Conservation (phyloP, 2,888 invertebrate species). For the Sepioteuthis lessoniana region DNA sequence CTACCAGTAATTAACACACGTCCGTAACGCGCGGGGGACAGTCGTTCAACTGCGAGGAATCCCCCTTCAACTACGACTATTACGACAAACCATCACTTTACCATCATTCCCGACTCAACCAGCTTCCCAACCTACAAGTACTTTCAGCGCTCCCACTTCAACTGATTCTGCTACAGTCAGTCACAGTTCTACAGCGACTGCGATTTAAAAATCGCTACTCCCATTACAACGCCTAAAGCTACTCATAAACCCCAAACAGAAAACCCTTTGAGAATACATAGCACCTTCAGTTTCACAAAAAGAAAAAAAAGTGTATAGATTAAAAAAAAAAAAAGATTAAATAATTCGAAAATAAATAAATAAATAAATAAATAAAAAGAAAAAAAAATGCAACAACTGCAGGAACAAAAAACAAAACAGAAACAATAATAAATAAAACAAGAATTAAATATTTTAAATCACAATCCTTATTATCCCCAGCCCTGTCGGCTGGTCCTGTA, state of each 20-base stretch:
- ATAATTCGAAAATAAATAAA: too few species aligned
- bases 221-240: background rate
- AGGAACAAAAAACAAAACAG: too few species aligned
- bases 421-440: too few species aligned
- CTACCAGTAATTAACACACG: background rate
- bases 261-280: background rate
- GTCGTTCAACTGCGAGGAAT: conserved; percentile 4
- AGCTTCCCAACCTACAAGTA: background rate
- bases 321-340: too few species aligned
- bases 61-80: background rate
- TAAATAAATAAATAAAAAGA: too few species aligned
- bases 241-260: background rate
- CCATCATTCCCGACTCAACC: background rate
- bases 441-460: too few species aligned
- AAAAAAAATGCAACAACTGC: too few species aligned
- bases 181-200: background rate
- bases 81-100: background rate
- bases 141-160: background rate
- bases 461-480: too few species aligned
- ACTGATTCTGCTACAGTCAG: background rate
- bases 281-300: background rate
- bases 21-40: conserved; percentile 11
- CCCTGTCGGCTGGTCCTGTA: too few species aligned
- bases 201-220: background rate
- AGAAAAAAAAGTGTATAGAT: too few species aligned